Evolutionary conservation across 2,888 invertebrate species (phyloP), one percentile per base, ranked within the genome.

Genomic region (Phalera bucephala): DNA sequence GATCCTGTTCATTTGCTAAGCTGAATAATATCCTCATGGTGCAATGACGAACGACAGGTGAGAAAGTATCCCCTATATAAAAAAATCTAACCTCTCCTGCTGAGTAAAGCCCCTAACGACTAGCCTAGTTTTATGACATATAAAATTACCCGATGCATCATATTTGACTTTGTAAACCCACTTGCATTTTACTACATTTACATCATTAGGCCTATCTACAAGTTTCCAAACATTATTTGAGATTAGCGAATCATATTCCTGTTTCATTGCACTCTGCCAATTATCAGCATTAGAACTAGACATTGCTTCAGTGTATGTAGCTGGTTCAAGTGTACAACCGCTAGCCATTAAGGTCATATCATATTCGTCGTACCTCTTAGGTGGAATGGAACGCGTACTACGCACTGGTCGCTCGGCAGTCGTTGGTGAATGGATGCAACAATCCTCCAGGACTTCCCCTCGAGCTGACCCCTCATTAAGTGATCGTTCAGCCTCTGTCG

Each of bases 21-120:
- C 27, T n/a, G n/a, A 33, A 33, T 28, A 33, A 33, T 13, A 28
- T 33, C 21, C 33, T 13, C 14, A 33, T 20, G 1, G 33, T 33
- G 10, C 14, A 11, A 9, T 33, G 33, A 8, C 33, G 27, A 2
- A 33, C 33, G 8, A 33, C 33, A 4, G 33, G 33, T 8, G 23
- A 23, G 10, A 23, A 23, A 23, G 23, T 23, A 8, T 23, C 23
- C n/a, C n/a, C n/a, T n/a, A n/a, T n/a, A n/a, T n/a, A n/a, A n/a
- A n/a, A n/a, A n/a, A 21, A 21, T 21, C 21, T 21, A 21, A 2
- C 2, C 21, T 8, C 8, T 21, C 6, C 8, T 3, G 3, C 8
- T 23, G 23, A 7, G 10, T 7, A 10, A 23, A 23, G 10, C 23
- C 23, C 3, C 23, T 9, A 7, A 10, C 23, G 2, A 23, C 23